Conservation (phyloP, 2,113 vertebrate species). For the Aphyosemion australe region DNA sequence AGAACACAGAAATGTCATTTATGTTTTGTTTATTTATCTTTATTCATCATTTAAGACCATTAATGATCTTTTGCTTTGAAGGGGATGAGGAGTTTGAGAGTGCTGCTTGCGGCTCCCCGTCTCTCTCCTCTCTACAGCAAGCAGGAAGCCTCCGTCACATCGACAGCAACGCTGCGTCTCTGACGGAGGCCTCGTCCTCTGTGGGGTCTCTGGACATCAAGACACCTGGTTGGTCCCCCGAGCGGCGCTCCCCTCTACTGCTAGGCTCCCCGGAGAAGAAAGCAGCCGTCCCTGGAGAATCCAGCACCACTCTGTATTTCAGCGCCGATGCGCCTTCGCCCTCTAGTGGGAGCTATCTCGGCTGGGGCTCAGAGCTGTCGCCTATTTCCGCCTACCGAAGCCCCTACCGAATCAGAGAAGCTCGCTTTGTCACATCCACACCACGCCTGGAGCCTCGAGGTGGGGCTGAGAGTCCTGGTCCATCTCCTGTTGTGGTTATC, state of each 20-base stretch:
- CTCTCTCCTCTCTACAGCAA: slow-evolving; percentile 58
- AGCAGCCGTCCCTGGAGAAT: slow-evolving; percentile 40
- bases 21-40: not conserved
- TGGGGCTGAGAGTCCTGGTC: slow-evolving; percentile 35
- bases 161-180: slow-evolving; percentile 59
- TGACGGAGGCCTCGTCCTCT: slow-evolving; percentile 68
- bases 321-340: slow-evolving; percentile 70
- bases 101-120: slow-evolving; percentile 70
- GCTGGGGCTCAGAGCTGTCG: slow-evolving; percentile 77
- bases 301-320: slow-evolving; percentile 69
- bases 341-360: slow-evolving; percentile 74
- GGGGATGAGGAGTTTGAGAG: slow-evolving; percentile 76
- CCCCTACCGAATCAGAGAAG: slow-evolving; percentile 75
- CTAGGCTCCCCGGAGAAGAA: slow-evolving; percentile 65
- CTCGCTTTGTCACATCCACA: slow-evolving; percentile 70
- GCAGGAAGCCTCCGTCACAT: slow-evolving; percentile 62
- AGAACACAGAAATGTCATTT: too few relatives aligned
- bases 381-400: slow-evolving; percentile 75
- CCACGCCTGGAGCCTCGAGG: slow-evolving; percentile 54
- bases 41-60: not conserved
- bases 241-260: slow-evolving; percentile 66
- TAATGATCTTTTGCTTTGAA: slow-evolving; percentile 23
- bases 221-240: slow-evolving; percentile 72
- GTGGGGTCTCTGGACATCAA: slow-evolving; percentile 71
- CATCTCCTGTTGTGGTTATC: not conserved